Percentiles rank a stretch among this genome's conserved stretches.
phyloP scores from a whole-genome alignment of 2,797 vertebrate species.

The Setipinna tenuifilis region DNA sequence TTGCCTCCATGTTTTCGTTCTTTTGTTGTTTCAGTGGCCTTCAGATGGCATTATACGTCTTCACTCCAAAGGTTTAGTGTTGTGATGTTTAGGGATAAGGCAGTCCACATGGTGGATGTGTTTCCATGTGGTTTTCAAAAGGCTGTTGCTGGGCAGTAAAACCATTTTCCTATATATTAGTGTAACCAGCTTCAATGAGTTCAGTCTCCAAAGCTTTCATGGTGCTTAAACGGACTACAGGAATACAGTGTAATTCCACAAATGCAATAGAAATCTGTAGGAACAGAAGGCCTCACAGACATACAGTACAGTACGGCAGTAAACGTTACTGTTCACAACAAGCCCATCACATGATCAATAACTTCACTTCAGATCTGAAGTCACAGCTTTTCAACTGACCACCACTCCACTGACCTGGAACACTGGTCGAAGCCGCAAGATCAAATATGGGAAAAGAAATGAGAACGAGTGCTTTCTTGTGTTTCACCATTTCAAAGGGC shows the following conservation, averaged over 20 bases:
- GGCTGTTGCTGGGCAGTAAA: slow-evolving; percentile 1
- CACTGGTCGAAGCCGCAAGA: not conserved
- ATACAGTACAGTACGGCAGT: not conserved
- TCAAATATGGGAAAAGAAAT: not conserved
- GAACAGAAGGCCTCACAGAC: not conserved
- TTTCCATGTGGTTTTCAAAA: not conserved
- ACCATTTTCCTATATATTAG: not conserved
- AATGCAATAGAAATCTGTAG: not conserved
- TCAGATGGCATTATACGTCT: not conserved
- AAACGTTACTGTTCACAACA: not conserved
- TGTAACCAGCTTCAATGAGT: not conserved
- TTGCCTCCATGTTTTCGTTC: not conserved
- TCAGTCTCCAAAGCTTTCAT: not conserved
- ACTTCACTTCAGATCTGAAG: not conserved
- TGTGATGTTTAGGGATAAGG: not conserved
- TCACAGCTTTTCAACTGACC: not conserved
- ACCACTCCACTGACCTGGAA: not conserved
- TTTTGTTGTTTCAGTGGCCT: not conserved
- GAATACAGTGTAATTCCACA: not conserved
- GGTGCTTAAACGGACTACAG: too few relatives aligned
- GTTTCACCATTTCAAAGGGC: not conserved
- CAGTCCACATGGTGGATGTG: not conserved
- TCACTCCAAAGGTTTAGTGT: not conserved
- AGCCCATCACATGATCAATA: not conserved
- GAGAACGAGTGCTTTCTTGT: not conserved